Base-by-base conservation (phyloP, 2,797 vertebrate species). In the Antennarius maculatus region DNA sequence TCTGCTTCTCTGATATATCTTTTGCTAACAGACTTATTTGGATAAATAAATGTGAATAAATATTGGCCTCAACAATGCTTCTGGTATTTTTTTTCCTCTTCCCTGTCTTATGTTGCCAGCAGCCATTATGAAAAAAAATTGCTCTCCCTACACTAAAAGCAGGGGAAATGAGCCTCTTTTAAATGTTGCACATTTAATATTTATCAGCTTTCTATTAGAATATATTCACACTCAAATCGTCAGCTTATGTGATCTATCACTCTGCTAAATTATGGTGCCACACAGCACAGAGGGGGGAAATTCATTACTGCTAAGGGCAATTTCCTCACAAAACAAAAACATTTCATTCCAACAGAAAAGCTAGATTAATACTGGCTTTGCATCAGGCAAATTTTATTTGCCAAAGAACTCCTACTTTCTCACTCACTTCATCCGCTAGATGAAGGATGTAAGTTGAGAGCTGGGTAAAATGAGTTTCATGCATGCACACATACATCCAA, bases 261-360 rank as follows among this genome's bases (percentile, higher is more conserved):
- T 88, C 84, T 82, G 90, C 84, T 93, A 93, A 94, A 94, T 93
- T 89, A 84, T 90, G 84, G 85, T 88, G 92, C 91, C 92, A 93
- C 85, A 71, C 78, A 79, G 91, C 89, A 69, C 80, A 77, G 84
- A 85, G 80, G 87, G 85, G 80, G 83, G 78, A 80, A 92, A 93
- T 93, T 93, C 91, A 94, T 94, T 94, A 93, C 81, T 75, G 92
- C 93, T 91, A 71, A 83, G 88, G 90, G 92, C 92, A 92, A 92
- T 93, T 94, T 93, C 89, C 91, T 89, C 89, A 87, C 86, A 92
- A 94, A 94, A 94, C 90, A 93, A 94, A 94, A 94, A 92, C 91
- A 93, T 94, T 94, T 93, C 83, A 94, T 92, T 93, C 84, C 86
- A 71, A 82, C 74, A 77, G 89, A 88, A 91, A 93, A 92, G 85